Base-by-base conservation (phyloP, 2,888 invertebrate species). In the Acanthosoma haemorrhoidale region DNA sequence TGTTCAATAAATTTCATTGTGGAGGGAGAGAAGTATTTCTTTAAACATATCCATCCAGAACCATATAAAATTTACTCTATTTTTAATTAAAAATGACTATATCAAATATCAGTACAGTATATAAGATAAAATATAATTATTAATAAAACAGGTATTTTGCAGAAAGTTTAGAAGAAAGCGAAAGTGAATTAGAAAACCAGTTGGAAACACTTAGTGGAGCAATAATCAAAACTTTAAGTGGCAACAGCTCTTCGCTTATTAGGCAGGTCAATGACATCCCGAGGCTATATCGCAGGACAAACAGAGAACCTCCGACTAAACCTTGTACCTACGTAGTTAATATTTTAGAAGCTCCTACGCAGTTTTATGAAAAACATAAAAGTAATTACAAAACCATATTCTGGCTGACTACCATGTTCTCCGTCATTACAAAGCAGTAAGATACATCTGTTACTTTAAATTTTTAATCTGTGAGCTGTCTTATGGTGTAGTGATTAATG, bases 191-290 rank as follows among this genome's bases (percentile, higher is more conserved):
- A 57, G 59, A 58, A 25, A 32, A 36, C 13, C 15, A 68, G 13
- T 57, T 72, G 51, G 66, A 70, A 15, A 39, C 29, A n/a, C 21
- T 72, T 13, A 69, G 59, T 51, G 34, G 34, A 29, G 61, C 60
- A 13, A 51, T 73, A 2, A 68, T 73, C 11, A 67, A 69, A 21
- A 16, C 43, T 11, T 58, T 75, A 61, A 59, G 68, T 67, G 58
- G 70, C 4, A 73, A 74, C 39, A 71, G 70, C 51, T 21, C 15
- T 8, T 41, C 61, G 4, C 63, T 72, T n/a, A 82, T 92, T 75
- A 88, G 88, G 73, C 90, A 90, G 83, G 94, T 97, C 4, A 91
- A 88, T 75, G 95, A 97, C 79, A 92, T 98, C 80, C 98, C 98
- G 2, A 84, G 96, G 73, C 82, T 96, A 69, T 97, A 94, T 79